Percentiles rank a stretch among this genome's conserved stretches.
Evolutionary conservation across 2,113 vertebrate species (phyloP).

Genomic region (Archilochus colubris): DNA sequence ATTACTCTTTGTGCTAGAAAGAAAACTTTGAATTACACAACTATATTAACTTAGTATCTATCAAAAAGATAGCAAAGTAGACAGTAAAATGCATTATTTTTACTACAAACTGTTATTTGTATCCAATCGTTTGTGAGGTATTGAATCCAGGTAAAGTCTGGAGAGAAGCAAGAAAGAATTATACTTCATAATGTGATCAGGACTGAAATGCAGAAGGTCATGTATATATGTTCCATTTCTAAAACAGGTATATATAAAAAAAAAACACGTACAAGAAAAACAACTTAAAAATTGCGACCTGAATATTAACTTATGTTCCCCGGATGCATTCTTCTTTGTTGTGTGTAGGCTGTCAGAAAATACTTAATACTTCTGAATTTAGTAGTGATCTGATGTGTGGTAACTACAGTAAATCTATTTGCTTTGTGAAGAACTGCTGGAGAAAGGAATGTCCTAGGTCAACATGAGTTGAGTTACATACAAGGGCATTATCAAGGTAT

Average conservation of each 20-base stretch:
- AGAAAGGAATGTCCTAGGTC: neutral
- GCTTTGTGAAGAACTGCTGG: neutral
- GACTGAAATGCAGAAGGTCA: neutral
- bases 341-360: neutral
- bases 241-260: neutral
- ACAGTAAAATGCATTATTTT: slow-evolving; percentile 23
- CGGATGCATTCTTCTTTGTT: neutral
- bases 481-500: neutral
- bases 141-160: neutral
- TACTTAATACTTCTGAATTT: neutral
- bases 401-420: neutral
- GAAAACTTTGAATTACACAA: neutral
- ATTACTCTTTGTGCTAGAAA: slow-evolving; percentile 15
- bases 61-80: slow-evolving; percentile 18
- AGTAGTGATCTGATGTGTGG: neutral
- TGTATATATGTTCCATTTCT: neutral
- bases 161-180: neutral
- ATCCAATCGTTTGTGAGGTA: neutral
- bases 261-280: neutral
- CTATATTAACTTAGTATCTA: slow-evolving; percentile 22
- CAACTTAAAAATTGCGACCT: neutral
- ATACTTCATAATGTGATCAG: neutral
- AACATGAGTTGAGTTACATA: neutral
- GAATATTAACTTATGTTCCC: neutral
- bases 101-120: neutral